Base-by-base conservation (phyloP, 2,888 invertebrate species). In the Leistus spinibarbis region DNA sequence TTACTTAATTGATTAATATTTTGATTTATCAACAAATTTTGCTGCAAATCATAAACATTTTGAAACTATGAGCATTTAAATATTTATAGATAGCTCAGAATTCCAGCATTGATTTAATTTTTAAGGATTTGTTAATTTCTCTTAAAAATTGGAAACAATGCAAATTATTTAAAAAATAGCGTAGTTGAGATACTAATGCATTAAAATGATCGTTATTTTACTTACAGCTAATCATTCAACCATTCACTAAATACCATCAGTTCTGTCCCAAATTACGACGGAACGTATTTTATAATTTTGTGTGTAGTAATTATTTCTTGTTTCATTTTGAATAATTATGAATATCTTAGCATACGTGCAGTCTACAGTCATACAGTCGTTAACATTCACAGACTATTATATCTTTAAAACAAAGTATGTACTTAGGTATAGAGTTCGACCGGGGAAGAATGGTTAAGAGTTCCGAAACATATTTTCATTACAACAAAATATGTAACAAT, bases 211-310 rank as follows among this genome's bases (percentile, higher is more conserved):
- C 20, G 17, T 57, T 20, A n/a, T 57, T 56, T 19, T 19, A 13
- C 64, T 13, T 64, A 64, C 64, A 64, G 16, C 24, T 64, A 63
- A 40, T 66, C 65, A 71, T 71, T 53, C 71, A 71, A 77, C 76
- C 77, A 78, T 77, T 77, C 76, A 71, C 77, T 76, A 78, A n/a
- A 79, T 79, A 80, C 80, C 80, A 80, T 82, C 82, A 82, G 82
- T 82, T 80, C 82, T 81, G 80, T 82, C 80, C 81, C 81, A 80
- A 78, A 77, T 74, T 77, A 75, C 73, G 72, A 76, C 77, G 80
- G 81, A 81, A 81, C 80, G 79, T 77, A 78, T 78, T 78, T 69
- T 74, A 76, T 74, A 70, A 27, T 10, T 54, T 40, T 74, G n/a
- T n/a, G n/a, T 75, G 54, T 40, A 56, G 27, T 77, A 69, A 60